Evolutionary conservation across 2,888 invertebrate genomes (phyloP), one percentile per base, ranked within the genome.

Genomic region (Gisinianus flammeolus): DNA sequence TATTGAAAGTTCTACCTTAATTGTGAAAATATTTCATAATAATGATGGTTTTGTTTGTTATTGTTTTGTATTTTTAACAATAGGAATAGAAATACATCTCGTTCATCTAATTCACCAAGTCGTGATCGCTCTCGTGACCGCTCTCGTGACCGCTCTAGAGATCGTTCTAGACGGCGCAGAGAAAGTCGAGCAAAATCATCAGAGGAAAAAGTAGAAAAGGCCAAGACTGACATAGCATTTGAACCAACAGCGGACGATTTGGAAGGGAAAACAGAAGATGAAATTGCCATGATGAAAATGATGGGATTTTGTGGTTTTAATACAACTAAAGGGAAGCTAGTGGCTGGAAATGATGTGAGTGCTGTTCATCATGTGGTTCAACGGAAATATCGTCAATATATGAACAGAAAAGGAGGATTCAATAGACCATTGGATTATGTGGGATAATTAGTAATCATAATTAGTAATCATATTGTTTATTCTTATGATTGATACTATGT

Each of bases 371-470:
- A 98, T 78, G 96, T 97, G 81, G 90, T 97, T 80, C 97, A 98
- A 89, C 90, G 98, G 85, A 96, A 97, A 88, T 98, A 97, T 87
- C 92, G 98, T 85, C 98, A 99, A 88, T 99, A 99, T 87, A 99
- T 99, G 99, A 99, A 99, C 88, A 91, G 99, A 81, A 96, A 97
- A 88, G 99, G 99, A 81, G 99, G 98, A 76, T 99, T 99, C 88
- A 99, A 99, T 88, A 90, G 98, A 86, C 98, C 98, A 58, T 89
- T 99, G 82, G 98, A 99, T 88, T 97, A 97, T 89, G 96, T 98
- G 83, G 96, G 96, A 83, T 96, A 89, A 44, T 33, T n/a, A n/a
- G n/a, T n/a, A n/a, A n/a, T n/a, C n/a, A n/a, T n/a, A n/a, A n/a
- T n/a, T n/a, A n/a, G n/a, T n/a, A n/a, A n/a, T n/a, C n/a, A n/a